These are phyloP conservation scores for Neolamprologus multifasciatus DNA, from an alignment of 2,797 vertebrate species.

Conservation along the genomic window DNA sequence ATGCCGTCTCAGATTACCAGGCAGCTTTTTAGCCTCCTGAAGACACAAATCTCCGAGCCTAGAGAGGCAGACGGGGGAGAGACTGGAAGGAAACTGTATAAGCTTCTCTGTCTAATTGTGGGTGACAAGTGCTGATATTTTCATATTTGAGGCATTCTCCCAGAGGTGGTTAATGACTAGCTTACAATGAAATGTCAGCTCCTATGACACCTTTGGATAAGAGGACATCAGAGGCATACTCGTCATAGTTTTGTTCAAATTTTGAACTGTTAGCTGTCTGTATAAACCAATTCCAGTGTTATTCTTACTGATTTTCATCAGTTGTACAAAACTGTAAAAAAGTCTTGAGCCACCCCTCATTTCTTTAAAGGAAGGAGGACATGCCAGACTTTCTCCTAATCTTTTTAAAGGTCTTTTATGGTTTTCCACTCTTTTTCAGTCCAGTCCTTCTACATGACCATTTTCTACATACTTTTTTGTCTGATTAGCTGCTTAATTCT, in stretches of 20 bases:
- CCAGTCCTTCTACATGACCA: neutral
- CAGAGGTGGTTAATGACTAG: constrained; percentile 6
- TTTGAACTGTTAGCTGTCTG: neutral
- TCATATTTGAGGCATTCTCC: constrained; percentile 32
- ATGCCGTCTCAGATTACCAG: constrained; percentile 61
- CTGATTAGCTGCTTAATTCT: neutral
- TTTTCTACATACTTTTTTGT: neutral
- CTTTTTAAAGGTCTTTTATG: neutral
- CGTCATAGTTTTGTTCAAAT: neutral
- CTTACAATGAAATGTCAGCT: constrained; percentile 39
- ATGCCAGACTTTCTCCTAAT: neutral
- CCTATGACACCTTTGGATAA: neutral
- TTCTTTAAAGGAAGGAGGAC: neutral
- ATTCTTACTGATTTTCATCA: neutral
- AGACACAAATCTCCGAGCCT: constrained; percentile 13
- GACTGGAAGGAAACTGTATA: neutral
- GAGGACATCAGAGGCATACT: neutral
- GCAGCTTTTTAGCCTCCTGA: constrained; percentile 28
- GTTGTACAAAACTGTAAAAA: neutral
- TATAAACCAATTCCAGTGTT: neutral
- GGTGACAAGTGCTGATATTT: constrained; percentile 30
- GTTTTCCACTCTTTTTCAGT: neutral
- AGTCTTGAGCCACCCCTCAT: neutral
- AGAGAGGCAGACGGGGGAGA: constrained; percentile 5
- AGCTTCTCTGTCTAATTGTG: constrained; percentile 31